Percentiles rank a stretch among this genome's conserved stretches.
These are phyloP conservation scores for Meleagris gallopavo DNA, from an alignment of 2,113 vertebrate genomes.

Conservation along the genomic window DNA sequence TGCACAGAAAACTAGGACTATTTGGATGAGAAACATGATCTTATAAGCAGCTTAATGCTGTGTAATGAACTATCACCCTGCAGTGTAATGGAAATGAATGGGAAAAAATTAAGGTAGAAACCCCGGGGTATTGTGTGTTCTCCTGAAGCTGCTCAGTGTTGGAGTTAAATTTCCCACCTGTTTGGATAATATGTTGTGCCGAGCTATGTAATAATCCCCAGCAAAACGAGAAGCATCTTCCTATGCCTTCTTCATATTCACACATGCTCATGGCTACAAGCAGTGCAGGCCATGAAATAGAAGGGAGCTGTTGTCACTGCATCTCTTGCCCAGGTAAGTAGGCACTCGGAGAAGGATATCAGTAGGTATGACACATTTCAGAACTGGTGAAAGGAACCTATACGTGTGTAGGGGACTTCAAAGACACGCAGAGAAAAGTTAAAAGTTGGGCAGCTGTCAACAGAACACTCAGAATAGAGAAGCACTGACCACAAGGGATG, in stretches of 20 bases:
- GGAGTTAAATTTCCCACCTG: conserved; percentile 35
- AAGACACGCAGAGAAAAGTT: background rate
- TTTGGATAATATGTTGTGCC: background rate
- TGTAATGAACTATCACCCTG: conserved; percentile 66
- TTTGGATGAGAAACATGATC: conserved; percentile 56
- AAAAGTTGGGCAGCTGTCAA: background rate
- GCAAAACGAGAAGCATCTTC: background rate
- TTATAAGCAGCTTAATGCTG: conserved; percentile 65
- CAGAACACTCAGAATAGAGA: background rate
- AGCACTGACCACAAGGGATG: background rate
- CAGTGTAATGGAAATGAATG: conserved; percentile 54
- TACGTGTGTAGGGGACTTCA: background rate
- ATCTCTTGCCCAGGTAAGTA: background rate
- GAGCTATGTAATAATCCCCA: background rate
- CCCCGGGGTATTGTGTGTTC: background rate
- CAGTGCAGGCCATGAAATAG: accelerated
- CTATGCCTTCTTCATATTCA: background rate
- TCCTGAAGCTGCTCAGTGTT: background rate
- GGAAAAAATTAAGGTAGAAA: conserved; percentile 13
- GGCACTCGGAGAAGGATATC: background rate
- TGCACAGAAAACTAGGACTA: background rate
- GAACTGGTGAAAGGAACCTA: background rate
- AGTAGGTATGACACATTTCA: background rate
- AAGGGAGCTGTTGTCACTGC: background rate
- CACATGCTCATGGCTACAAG: accelerated